phyloP scores from a whole-genome alignment of 2,888 invertebrate species.

The Caenorhabditis sulstoni region DNA sequence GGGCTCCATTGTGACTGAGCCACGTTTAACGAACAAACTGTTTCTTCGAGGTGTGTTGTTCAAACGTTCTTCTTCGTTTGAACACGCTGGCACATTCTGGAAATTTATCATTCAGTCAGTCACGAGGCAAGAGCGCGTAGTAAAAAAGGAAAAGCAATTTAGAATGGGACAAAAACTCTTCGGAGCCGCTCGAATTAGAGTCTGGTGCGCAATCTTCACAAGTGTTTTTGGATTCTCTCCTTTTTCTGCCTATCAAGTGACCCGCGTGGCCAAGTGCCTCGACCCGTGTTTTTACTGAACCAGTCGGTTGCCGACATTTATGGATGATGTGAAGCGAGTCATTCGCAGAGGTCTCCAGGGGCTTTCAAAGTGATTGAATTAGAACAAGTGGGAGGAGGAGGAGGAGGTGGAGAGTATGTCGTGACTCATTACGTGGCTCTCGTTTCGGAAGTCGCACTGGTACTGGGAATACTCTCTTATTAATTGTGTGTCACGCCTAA shows the following conservation, averaged over 20 bases:
- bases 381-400: constrained; percentile 45
- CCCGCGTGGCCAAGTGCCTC: constrained; percentile 46
- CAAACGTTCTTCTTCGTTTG: constrained; percentile 47
- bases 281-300: constrained; percentile 52
- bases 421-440: background rate
- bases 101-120: constrained; percentile 39
- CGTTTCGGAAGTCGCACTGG: background rate
- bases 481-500: no score
- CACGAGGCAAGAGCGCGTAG: constrained; percentile 29
- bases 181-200: constrained; percentile 46
- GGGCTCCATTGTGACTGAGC: constrained; percentile 72
- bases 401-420: background rate
- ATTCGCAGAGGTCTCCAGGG: constrained; percentile 47
- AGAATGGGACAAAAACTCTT: constrained; percentile 34
- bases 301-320: constrained; percentile 42
- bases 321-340: constrained; percentile 56
- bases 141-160: constrained; percentile 49
- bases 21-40: constrained; percentile 70
- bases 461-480: no score
- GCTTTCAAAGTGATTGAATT: constrained; percentile 53
- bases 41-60: constrained; percentile 61
- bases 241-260: constrained; percentile 37
- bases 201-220: constrained; percentile 59
- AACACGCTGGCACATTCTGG: constrained; percentile 63
- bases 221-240: constrained; percentile 45